phyloP scores from a whole-genome alignment of 1,140 invertebrate genomes.

The Drosophila lowei region DNA sequence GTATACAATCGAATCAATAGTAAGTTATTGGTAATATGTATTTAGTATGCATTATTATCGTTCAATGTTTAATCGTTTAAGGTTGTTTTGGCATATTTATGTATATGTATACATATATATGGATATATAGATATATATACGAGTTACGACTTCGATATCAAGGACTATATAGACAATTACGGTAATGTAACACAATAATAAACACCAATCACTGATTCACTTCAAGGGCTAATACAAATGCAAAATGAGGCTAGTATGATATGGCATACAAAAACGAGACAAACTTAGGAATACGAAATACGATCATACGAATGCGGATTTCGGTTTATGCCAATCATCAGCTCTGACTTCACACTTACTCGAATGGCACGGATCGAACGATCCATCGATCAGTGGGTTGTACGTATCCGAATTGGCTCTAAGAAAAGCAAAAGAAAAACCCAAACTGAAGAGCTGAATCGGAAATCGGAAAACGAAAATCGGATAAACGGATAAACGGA shows the following conservation, averaged over 20 bases:
- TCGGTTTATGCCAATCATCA: conserved; percentile 54
- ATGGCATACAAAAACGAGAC: conserved; percentile 65
- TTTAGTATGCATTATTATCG: conserved; percentile 66
- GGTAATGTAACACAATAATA: conserved; percentile 80
- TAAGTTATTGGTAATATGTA: conserved; percentile 51
- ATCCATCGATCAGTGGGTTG: conserved; percentile 28
- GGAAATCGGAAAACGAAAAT: conserved; percentile 3
- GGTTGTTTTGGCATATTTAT: conserved; percentile 54
- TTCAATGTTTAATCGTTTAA: conserved; percentile 67
- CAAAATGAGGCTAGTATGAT: conserved; percentile 67
- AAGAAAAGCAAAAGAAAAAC: conserved; percentile 17
- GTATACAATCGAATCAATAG: conserved; percentile 54
- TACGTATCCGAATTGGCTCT: conserved; percentile 40
- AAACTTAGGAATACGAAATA: conserved; percentile 37
- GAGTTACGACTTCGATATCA: conserved; percentile 74
- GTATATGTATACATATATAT: conserved; percentile 52
- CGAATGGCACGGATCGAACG: conserved; percentile 2
- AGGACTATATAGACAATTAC: conserved; percentile 79
- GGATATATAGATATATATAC: conserved; percentile 55
- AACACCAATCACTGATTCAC: conserved; percentile 79
- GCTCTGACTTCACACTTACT: conserved; percentile 33
- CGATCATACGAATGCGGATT: conserved; percentile 29
- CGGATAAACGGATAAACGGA: conserved; percentile 36
- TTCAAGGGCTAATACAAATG: conserved; percentile 77
- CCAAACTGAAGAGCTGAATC: not conserved